Base-by-base conservation (phyloP, 2,888 invertebrate genomes). In the Epinotia brunnichana region DNA sequence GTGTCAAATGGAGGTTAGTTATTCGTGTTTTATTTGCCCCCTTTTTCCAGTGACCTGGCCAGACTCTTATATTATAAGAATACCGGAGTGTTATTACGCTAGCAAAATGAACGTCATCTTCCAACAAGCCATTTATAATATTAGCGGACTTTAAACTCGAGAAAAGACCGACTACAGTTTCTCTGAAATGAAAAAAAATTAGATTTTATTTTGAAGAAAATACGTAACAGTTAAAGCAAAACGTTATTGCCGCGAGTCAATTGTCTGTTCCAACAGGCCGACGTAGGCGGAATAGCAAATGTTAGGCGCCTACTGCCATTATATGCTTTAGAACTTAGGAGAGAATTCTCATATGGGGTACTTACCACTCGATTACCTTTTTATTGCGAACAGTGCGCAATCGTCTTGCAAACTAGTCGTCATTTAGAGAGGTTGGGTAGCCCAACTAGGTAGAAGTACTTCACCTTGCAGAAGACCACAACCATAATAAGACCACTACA, bases 281-380 rank as follows among this genome's bases (percentile, higher is more conserved):
- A 83, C 83, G 84, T 79, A 84, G 79, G 80, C 82, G 82, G 86
- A 87, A 87, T 87, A 85, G 80, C 81, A 84, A 87, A 85, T 82
- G 80, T 79, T 76, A 78, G 77, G 77, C 76, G 79, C 77, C 76
- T 82, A 77, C 77, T 79, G 78, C 77, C 74, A 81, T 83, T 84
- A 82, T 81, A 79, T 75, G 75, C 67, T 72, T 64, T 67, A 24
- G 21, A 48, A 70, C 39, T 53, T 39, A 59, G 68, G 77, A 79
- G 78, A 35, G 35, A 82, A 81, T 76, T 78, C 79, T 70, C 74
- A 76, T 76, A 76, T 69, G 70, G 78, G 74, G 77, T 74, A 74
- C 76, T 77, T 78, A 74, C 67, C 72, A 72, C 61, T 67, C 72
- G 67, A 72, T 72, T 72, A 72, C 67, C 54, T 67, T 67, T 67